These are phyloP conservation scores for Probaryconus sp. DNA, from an alignment of 1,140 invertebrate species.

Conservation along the genomic window DNA sequence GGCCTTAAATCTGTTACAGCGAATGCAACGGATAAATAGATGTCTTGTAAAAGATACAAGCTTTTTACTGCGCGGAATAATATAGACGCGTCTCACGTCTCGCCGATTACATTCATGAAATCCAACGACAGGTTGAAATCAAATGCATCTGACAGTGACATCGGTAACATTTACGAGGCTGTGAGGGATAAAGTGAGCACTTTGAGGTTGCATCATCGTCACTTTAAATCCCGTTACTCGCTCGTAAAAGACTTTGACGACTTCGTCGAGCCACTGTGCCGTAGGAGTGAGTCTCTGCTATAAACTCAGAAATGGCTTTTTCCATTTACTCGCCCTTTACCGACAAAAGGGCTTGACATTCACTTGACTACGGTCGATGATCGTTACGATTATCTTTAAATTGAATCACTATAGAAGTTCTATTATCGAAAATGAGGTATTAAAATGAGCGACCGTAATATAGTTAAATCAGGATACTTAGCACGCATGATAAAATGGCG, in stretches of 20 bases:
- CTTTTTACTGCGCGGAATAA: conserved; percentile 53
- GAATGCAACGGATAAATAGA: conserved; percentile 37
- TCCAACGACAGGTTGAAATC: conserved; percentile 65
- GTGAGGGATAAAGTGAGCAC: conserved; percentile 78
- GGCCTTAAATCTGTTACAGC: conserved; percentile 39
- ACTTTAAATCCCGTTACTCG: conserved; percentile 79
- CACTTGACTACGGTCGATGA: conserved; percentile 72
- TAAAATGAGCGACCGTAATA: conserved; percentile 35
- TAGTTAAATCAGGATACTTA: conserved; percentile 38
- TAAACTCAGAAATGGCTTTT: conserved; percentile 74
- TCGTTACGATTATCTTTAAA: conserved; percentile 66
- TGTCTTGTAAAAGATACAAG: conserved; percentile 46
- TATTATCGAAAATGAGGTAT: conserved; percentile 40
- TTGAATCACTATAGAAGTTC: conserved; percentile 50
- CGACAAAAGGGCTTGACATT: conserved; percentile 72
- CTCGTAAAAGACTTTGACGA: conserved; percentile 79
- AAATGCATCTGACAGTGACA: conserved; percentile 77
- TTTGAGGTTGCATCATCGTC: conserved; percentile 79
- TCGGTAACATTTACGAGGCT: conserved; percentile 78
- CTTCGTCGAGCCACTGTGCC: conserved; percentile 71
- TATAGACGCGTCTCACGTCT: conserved; percentile 51
- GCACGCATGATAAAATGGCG: conserved; percentile 7
- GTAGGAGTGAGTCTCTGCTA: conserved; percentile 70
- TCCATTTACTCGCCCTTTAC: conserved; percentile 67
- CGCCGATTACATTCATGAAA: conserved; percentile 57